phyloP scores from a whole-genome alignment of 2,888 invertebrate species.

The Rhimphoctona megacephalus region DNA sequence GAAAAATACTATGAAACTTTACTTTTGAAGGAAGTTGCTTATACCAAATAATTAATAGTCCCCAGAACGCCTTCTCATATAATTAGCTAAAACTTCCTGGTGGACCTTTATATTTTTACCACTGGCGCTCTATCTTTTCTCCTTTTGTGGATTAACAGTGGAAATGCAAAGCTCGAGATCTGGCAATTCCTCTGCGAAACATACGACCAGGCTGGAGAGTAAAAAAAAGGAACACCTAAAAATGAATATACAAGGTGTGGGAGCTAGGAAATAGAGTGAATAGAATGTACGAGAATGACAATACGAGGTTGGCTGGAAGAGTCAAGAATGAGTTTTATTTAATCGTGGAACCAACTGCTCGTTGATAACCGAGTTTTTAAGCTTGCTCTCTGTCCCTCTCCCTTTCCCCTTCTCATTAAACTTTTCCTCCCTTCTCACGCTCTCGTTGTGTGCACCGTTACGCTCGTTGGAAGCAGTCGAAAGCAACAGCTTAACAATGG shows the following conservation, averaged over 20 bases:
- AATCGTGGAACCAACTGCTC: constrained; percentile 78
- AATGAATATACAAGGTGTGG: constrained; percentile 28
- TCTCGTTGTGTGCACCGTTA: constrained; percentile 18
- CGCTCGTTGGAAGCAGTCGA: constrained; percentile 14
- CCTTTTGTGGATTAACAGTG: neutral
- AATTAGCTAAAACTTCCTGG: neutral
- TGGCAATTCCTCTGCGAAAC: constrained; percentile 33
- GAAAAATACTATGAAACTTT: neutral
- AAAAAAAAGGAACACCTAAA: constrained; percentile 15
- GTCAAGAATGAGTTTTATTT: constrained; percentile 75
- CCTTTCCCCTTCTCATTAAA: constrained; percentile 35
- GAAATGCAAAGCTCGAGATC: constrained; percentile 19
- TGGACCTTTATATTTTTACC: constrained; percentile 6
- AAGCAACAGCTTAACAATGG: constrained; percentile 47
- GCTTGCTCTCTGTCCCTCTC: constrained; percentile 63
- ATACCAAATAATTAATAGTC: constrained; percentile 40
- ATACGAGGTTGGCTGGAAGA: constrained; percentile 8
- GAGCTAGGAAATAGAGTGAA: constrained; percentile 26
- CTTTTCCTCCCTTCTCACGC: constrained; percentile 23
- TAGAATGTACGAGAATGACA: neutral
- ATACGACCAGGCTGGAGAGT: constrained; percentile 8
- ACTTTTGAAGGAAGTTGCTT: neutral
- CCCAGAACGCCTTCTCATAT: neutral
- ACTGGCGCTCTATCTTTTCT: constrained; percentile 3
- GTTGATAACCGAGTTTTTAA: constrained; percentile 76